These are phyloP conservation scores for Nylanderia fulva DNA, from an alignment of 1,140 invertebrate genomes.

Conservation along the genomic window DNA sequence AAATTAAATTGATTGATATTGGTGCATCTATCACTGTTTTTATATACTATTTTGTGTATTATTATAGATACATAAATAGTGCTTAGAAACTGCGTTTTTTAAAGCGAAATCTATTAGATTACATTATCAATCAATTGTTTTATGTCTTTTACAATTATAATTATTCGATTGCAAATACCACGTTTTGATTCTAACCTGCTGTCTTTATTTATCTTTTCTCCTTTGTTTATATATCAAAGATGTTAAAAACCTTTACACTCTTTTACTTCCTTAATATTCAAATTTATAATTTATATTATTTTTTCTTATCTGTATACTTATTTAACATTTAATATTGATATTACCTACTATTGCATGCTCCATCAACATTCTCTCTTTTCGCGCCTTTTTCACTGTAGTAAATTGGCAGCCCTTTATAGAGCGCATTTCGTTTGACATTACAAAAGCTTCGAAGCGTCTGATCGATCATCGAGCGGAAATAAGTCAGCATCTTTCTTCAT, in stretches of 20 bases:
- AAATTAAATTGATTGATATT: background rate
- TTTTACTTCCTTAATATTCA: background rate
- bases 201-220: background rate
- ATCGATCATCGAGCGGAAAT: no score
- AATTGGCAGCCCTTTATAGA: background rate
- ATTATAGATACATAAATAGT: no score
- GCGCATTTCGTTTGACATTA: no score
- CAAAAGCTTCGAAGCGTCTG: no score
- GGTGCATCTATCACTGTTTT: no score
- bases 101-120: no score
- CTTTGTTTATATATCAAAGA: background rate
- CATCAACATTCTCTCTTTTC: background rate
- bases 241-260: background rate
- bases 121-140: no score
- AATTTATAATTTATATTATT: background rate
- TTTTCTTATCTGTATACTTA: background rate
- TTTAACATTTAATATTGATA: background rate
- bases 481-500: no score
- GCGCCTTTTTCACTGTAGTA: background rate
- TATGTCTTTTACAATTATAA: no score
- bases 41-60: no score
- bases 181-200: slow-evolving; percentile 16
- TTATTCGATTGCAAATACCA: background rate
- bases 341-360: background rate
- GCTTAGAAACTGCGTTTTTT: no score